A percentile compares a stretch with the other conserved stretches of the same genome.
These are phyloP conservation scores for Labroides dimidiatus DNA, from an alignment of 2,797 vertebrate genomes.

Conservation along the genomic window DNA sequence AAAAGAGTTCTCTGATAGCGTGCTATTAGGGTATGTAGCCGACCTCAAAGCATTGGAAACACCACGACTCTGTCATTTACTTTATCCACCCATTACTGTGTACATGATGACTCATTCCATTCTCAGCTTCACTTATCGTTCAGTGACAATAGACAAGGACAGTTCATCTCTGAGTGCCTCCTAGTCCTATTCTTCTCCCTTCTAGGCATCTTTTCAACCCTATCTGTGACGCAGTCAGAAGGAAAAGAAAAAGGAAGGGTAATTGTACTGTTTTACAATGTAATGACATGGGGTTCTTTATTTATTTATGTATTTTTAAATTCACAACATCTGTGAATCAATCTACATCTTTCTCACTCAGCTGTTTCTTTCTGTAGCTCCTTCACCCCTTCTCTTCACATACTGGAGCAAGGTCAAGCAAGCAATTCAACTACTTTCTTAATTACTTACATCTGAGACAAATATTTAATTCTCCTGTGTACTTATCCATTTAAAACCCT, in stretches of 20 bases:
- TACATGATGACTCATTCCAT: conserved; percentile 25
- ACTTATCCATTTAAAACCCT: conserved; percentile 1
- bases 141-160: conserved; percentile 27
- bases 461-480: conserved; percentile 2
- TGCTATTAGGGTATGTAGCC: neutral
- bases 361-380: neutral
- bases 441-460: neutral
- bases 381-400: neutral
- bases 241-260: neutral
- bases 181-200: conserved; percentile 19
- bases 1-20: neutral
- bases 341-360: conserved; percentile 16
- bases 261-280: neutral
- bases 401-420: conserved; percentile 8
- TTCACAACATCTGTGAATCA: neutral
- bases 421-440: conserved; percentile 7
- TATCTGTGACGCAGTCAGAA: conserved; percentile 16
- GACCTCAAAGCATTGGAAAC: conserved; percentile 16
- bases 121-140: conserved; percentile 41
- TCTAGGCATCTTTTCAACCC: conserved; percentile 8
- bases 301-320: conserved; percentile 12
- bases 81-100: conserved; percentile 16
- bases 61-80: conserved; percentile 11
- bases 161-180: conserved; percentile 2
- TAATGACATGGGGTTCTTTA: neutral